A percentile compares a stretch with the other conserved stretches of the same genome.
Evolutionary conservation across 2,797 vertebrate species (phyloP).

Genomic region (Falco peregrinus): DNA sequence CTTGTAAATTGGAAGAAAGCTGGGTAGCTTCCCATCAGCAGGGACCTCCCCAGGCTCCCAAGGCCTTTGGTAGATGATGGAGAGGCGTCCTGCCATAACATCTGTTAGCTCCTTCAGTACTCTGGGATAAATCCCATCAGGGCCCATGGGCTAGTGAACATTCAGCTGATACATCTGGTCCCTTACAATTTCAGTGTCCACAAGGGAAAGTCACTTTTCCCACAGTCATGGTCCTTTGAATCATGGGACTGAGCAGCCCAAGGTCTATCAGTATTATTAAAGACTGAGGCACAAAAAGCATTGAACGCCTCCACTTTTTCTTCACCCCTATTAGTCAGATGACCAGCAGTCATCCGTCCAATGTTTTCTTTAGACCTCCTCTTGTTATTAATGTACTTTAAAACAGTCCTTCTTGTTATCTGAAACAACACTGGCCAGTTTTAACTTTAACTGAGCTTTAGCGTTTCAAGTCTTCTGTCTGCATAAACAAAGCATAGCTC

Average conservation of each 20-base stretch:
- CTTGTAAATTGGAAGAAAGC: not conserved
- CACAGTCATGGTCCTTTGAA: not conserved
- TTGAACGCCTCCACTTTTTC: too few relatives aligned
- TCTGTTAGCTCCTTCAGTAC: too few relatives aligned
- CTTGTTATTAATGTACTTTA: not conserved
- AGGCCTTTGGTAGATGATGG: too few relatives aligned
- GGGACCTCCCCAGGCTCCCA: not conserved
- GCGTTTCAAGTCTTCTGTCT: not conserved
- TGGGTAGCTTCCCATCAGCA: not conserved
- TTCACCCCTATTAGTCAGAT: not conserved
- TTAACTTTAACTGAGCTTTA: not conserved
- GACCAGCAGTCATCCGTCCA: not conserved
- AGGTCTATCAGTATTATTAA: too few relatives aligned
- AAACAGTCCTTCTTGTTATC: not conserved
- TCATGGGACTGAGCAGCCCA: not conserved
- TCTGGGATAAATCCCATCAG: not conserved
- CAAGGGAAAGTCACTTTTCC: not conserved
- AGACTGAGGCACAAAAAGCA: too few relatives aligned
- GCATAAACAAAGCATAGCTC: not conserved
- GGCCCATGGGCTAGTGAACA: not conserved
- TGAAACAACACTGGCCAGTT: not conserved
- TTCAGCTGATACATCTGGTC: not conserved
- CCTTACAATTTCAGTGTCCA: not conserved
- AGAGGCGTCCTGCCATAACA: too few relatives aligned
- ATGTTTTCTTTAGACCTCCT: not conserved